Percentiles rank a stretch among this genome's conserved stretches.
These are phyloP conservation scores for Myopa tessellatipennis DNA, from an alignment of 2,888 invertebrate genomes.

Conservation along the genomic window DNA sequence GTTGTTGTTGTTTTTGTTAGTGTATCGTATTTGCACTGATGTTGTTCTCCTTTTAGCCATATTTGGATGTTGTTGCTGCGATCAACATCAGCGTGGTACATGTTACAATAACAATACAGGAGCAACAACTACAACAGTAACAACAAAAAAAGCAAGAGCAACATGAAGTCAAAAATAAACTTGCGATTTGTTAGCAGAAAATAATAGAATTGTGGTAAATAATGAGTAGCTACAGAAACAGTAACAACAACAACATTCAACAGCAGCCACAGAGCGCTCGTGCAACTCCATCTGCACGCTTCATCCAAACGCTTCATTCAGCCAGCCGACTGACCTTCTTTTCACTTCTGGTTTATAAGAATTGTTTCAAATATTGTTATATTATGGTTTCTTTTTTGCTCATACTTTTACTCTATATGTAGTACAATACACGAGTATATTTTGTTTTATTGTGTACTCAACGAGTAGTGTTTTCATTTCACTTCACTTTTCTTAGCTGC, in stretches of 20 bases:
- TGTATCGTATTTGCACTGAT: constrained; percentile 54
- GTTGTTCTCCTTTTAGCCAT: constrained; percentile 55
- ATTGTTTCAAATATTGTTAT: too few species aligned
- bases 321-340: too few species aligned
- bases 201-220: constrained; percentile 34
- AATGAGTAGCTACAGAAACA: constrained; percentile 13
- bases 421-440: too few species aligned
- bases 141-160: constrained; percentile 45
- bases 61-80: constrained; percentile 47
- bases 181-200: constrained; percentile 22
- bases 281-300: not conserved
- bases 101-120: constrained; percentile 14
- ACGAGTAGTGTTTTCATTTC: too few species aligned
- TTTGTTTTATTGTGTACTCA: too few species aligned
- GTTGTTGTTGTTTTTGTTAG: not conserved
- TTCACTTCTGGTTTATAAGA: too few species aligned
- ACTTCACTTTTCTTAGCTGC: too few species aligned
- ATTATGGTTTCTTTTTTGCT: too few species aligned
- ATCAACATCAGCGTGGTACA: constrained; percentile 12
- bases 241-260: too few species aligned
- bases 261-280: not conserved
- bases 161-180: constrained; percentile 60
- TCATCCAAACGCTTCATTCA: not conserved
- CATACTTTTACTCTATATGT: too few species aligned
- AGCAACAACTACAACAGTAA: constrained; percentile 35